Evolutionary conservation across 2,113 vertebrate genomes (phyloP), one percentile per base, ranked within the genome.

Genomic region (Mormyrus lacerda): DNA sequence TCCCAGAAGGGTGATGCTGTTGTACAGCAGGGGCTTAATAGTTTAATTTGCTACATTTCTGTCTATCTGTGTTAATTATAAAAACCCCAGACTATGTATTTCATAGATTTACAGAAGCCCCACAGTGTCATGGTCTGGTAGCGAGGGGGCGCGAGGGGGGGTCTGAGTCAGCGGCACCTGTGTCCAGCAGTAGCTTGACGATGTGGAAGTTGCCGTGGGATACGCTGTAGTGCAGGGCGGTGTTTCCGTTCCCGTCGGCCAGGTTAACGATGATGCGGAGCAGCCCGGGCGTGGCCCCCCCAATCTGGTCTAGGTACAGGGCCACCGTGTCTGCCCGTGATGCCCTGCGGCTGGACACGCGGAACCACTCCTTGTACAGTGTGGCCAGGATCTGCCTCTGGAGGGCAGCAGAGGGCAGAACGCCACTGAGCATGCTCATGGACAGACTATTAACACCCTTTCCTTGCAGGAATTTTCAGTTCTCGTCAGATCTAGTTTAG

Each of bases 171-270:
- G 83, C 7, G 24, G 15, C 50, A 99, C 98, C 98, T 93, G 98
- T 98, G 90, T 98, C 96, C 90, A 99, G 94, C 31, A 99, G 95
- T 85, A 97, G 95, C 89, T 95, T 96, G 55, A 96, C 97, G 0
- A 99, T 93, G 0, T 90, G 82, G 92, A 99, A 98, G 95, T 98
- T 98, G 93, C 97, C 97, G 91, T 99, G 96, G 9, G 98, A 99
- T 21, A 98, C 93, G 0, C 98, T 98, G 93, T 99, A 99, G 93
- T 99, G 98, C 83, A 99, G 96, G 9, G 97, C 97, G 0, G 97
- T 98, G 95, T 99, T 99, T 91, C 97, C 96, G 0, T 98, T 99
- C 92, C 96, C 97, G 2, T 99, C 98, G 0, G 97, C 96, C 91
- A 99, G 91, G 93, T 99, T 99, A 91, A 99, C 95, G 44, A 99